Conservation (phyloP, 2,888 invertebrate species). For the Arctia plantaginis region DNA sequence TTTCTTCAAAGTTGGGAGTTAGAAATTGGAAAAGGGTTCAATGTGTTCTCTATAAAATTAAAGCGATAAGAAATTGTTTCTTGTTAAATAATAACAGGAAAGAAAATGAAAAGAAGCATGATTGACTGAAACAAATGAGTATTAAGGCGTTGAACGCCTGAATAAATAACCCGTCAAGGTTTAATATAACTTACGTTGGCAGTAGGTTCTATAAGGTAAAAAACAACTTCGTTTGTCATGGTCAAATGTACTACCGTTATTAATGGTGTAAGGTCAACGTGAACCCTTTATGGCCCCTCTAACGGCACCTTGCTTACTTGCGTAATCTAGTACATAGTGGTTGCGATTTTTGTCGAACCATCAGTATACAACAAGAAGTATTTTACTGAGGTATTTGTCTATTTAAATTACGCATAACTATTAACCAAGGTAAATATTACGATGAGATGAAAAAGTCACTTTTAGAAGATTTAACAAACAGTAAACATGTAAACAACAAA, state of each 20-base stretch:
- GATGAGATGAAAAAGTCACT: background rate
- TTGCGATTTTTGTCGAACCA: conserved; percentile 22
- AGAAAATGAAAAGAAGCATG: background rate
- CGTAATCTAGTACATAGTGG: conserved; percentile 48
- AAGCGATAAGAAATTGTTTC: background rate
- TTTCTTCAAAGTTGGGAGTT: background rate
- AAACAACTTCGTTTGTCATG: conserved; percentile 40
- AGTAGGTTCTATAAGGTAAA: conserved; percentile 6
- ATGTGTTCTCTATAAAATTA: background rate
- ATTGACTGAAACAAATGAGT: background rate
- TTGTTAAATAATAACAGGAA: background rate
- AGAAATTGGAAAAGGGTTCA: background rate
- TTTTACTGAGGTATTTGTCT: background rate
- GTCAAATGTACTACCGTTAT: conserved; percentile 50
- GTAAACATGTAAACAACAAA: background rate
- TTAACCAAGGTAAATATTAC: background rate
- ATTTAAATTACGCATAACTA: background rate
- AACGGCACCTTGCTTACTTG: conserved; percentile 50
- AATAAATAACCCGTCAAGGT: conserved; percentile 12
- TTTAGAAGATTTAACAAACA: background rate
- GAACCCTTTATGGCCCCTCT: conserved; percentile 62
- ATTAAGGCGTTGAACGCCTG: background rate
- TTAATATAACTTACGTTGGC: background rate
- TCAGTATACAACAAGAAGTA: background rate
- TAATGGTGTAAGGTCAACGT: conserved; percentile 56